phyloP scores from a whole-genome alignment of 2,888 invertebrate genomes.

The Acleris holmiana region DNA sequence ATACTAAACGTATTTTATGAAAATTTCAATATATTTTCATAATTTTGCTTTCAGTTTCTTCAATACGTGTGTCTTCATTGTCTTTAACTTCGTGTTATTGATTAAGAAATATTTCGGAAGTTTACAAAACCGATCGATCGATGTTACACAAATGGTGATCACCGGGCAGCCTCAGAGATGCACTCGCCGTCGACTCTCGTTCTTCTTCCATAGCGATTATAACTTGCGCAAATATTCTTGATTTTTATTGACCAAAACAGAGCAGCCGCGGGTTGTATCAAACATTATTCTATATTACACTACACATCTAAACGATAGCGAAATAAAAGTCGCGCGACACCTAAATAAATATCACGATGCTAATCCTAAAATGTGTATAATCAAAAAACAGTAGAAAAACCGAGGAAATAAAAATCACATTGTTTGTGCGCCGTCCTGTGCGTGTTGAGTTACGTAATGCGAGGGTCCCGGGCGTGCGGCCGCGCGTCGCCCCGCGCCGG shows the following conservation, averaged over 20 bases:
- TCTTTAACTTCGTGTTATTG: conserved; percentile 10
- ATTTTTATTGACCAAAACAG: conserved; percentile 50
- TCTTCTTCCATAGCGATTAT: conserved; percentile 37
- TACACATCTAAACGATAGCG: conserved; percentile 64
- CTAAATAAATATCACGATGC: conserved; percentile 74
- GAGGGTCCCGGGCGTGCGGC: conserved; percentile 52
- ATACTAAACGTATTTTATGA: conserved; percentile 44
- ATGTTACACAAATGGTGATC: conserved; percentile 42
- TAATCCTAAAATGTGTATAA: conserved; percentile 81
- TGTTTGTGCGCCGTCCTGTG: conserved; percentile 84
- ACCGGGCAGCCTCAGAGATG: conserved; percentile 27
- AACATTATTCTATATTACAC: conserved; percentile 55
- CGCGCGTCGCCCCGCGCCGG: conserved; percentile 41
- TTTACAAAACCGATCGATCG: conserved; percentile 51
- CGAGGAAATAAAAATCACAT: conserved; percentile 82
- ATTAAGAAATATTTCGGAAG: conserved; percentile 12
- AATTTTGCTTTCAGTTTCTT: conserved; percentile 44
- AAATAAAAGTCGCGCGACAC: conserved; percentile 68
- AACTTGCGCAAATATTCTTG: conserved; percentile 43
- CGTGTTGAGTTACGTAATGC: conserved; percentile 82
- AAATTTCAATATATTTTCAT: conserved; percentile 69
- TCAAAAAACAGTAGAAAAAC: conserved; percentile 76
- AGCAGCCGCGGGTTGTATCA: conserved; percentile 56
- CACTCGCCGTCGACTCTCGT: conserved; percentile 42
- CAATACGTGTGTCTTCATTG: conserved; percentile 26